Evolutionary conservation across 2,797 vertebrate genomes (phyloP).

Genomic region (Xenops minutus): DNA sequence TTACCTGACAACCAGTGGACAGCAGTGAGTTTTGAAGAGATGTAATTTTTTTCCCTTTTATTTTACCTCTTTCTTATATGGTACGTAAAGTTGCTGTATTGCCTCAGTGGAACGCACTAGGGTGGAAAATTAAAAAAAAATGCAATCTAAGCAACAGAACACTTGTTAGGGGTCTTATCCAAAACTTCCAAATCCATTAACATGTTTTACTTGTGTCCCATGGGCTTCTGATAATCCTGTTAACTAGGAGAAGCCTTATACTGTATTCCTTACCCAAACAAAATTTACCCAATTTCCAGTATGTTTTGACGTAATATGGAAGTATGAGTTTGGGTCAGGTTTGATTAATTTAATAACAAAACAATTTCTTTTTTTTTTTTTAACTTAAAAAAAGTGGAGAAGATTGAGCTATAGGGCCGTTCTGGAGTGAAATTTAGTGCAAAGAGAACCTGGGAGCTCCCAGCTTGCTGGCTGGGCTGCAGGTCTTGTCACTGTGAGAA

Average conservation of each 20-base stretch:
- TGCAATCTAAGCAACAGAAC: neutral
- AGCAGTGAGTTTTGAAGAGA: constrained; percentile 71
- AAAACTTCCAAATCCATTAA: neutral
- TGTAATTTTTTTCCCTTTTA: neutral
- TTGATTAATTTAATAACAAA: neutral
- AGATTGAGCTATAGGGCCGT: neutral
- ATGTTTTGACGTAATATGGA: neutral
- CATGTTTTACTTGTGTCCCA: neutral
- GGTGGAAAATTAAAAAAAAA: neutral
- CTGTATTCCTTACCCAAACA: neutral
- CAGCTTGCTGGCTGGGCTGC: neutral
- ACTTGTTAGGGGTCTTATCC: neutral
- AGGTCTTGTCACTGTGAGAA: neutral
- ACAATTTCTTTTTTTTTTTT: neutral
- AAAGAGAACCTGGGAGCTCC: neutral
- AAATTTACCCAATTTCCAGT: neutral
- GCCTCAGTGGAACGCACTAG: neutral
- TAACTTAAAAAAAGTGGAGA: neutral
- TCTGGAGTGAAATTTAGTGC: neutral
- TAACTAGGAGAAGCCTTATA: neutral
- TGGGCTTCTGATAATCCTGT: neutral
- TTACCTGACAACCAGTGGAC: constrained; percentile 82
- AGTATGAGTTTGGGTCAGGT: neutral
- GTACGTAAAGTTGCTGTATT: neutral
- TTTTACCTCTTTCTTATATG: neutral